Evolutionary conservation across 2,113 vertebrate genomes (phyloP).

Genomic region (Brienomyrus brachyistius): DNA sequence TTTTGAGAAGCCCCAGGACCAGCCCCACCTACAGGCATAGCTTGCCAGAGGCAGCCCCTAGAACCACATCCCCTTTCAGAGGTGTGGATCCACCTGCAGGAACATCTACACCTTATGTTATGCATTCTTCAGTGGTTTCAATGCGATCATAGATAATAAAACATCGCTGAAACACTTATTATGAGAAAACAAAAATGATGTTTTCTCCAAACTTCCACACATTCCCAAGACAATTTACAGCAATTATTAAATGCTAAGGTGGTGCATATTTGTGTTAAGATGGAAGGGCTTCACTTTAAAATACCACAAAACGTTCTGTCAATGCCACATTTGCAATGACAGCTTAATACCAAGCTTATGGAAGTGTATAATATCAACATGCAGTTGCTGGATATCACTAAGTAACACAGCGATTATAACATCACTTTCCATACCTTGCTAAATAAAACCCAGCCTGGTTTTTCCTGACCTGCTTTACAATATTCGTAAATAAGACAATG

Average conservation of each 20-base stretch:
- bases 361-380: background rate
- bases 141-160: slow-evolving; percentile 15
- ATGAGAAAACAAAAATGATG: slow-evolving; percentile 34
- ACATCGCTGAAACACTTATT: slow-evolving; percentile 35
- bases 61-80: background rate
- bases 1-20: background rate
- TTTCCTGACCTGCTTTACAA: background rate
- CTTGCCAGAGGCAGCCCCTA: background rate
- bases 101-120: background rate
- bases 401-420: background rate
- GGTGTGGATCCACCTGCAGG: background rate
- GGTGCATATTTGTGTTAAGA: slow-evolving; percentile 30
- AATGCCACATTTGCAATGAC: background rate
- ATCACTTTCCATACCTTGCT: background rate
- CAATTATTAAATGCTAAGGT: slow-evolving; percentile 33
- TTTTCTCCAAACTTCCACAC: background rate
- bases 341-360: background rate
- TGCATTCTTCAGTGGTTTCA: background rate
- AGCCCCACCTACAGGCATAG: background rate
- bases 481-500: background rate
- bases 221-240: slow-evolving; percentile 16
- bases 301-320: background rate
- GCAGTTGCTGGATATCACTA: background rate
- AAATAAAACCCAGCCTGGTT: background rate
- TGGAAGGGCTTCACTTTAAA: slow-evolving; percentile 32